Base-by-base conservation (phyloP, 2,113 vertebrate genomes). In the Passer domesticus region DNA sequence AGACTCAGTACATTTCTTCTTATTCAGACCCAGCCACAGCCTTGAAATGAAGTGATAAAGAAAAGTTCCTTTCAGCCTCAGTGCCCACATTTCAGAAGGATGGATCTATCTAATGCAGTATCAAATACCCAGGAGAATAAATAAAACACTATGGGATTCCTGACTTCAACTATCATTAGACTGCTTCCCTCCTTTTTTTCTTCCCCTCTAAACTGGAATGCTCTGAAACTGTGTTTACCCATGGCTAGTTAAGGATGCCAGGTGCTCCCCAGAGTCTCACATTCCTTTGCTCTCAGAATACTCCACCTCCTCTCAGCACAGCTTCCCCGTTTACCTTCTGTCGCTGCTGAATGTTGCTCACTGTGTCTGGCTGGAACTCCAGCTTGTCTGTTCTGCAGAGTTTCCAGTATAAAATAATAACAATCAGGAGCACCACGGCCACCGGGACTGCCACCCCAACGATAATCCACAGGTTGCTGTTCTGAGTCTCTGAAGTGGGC, bases 381-480 rank as follows among this genome's bases (percentile, higher is more conserved):
- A 99, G 97, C 95, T 99, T 99, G 97, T 99, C 99, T 1, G 99
- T 99, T 66, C 99, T 98, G 94, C 99, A 99, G 68, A 99, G 98
- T 47, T 99, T 99, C 99, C 99, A 99, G 97, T 99, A 99, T 37
- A 99, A 98, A 97, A 99, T 99, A 95, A 98, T 93, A 41, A 99
- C 98, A 18, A 99, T 99, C 94, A 99, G 83, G 23, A 98, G 63
- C 59, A 99, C 99, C 96, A 99, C 98, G 15, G 99, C 94, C 58
- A 99, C 98, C 0, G 99, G 99, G 47, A 99, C 98, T 44, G 98
- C 98, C 94, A 99, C 99, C 3, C 99, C 99, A 4, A 99, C 98
- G 7, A 99, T 98, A 94, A 99, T 99, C 99, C 99, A 99, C 6
- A 99, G 94, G 95, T 99, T 99, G 94, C 96, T 98, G 41, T 98